These are phyloP conservation scores for Sibirionetta formosa DNA, from an alignment of 2,797 vertebrate genomes.

Conservation along the genomic window DNA sequence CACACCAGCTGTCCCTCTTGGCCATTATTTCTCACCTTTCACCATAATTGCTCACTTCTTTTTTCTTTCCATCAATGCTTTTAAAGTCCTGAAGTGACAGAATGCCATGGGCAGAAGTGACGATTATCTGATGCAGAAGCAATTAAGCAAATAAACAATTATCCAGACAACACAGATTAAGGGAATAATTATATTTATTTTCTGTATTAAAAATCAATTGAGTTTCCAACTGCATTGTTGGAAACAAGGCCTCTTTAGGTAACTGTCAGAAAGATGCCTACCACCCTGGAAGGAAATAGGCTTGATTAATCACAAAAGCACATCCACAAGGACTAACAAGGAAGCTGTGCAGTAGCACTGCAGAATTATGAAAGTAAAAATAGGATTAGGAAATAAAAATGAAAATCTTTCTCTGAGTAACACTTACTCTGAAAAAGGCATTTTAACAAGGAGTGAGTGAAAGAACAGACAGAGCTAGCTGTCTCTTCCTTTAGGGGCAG, in stretches of 20 bases:
- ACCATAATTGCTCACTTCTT: constrained; percentile 30
- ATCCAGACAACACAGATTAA: constrained; percentile 55
- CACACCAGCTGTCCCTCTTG: constrained; percentile 22
- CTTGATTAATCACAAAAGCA: constrained; percentile 23
- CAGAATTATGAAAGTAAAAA: neutral
- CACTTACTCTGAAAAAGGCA: neutral
- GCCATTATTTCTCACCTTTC: constrained; percentile 50
- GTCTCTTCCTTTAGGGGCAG: rapidly evolving
- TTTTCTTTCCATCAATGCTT: neutral
- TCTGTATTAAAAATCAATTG: constrained; percentile 36
- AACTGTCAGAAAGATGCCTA: constrained; percentile 33
- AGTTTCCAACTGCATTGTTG: neutral
- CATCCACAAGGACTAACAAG: neutral
- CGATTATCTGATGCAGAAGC: constrained; percentile 73
- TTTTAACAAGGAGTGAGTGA: neutral
- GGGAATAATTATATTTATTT: constrained; percentile 25
- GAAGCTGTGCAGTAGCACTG: neutral
- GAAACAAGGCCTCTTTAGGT: neutral
- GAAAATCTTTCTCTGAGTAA: neutral
- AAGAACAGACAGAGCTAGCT: neutral
- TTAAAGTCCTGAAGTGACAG: constrained; percentile 60
- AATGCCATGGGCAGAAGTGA: constrained; percentile 39
- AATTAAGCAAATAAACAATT: constrained; percentile 78
- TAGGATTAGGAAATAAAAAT: neutral
- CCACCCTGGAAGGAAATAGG: constrained; percentile 4